Base-by-base conservation (phyloP, 1,140 invertebrate genomes). In the Diplogasteroides magnus region DNA sequence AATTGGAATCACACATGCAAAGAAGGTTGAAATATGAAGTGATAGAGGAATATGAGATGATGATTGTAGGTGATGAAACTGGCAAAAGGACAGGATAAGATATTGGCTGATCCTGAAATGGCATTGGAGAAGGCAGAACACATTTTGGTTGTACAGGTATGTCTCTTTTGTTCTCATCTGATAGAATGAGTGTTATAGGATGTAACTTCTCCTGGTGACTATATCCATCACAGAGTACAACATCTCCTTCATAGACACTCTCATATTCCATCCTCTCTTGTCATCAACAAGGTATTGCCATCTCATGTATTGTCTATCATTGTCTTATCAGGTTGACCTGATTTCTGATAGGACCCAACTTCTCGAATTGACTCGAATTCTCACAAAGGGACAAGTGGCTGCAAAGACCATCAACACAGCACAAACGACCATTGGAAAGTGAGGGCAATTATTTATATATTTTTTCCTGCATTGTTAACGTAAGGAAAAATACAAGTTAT, bases 191-290 rank as follows among this genome's bases (percentile, higher is more conserved):
- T 64, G 2, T 61, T 77, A 2, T 55, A 72, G 61, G 76, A 80
- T 62, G 71, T 64, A 15, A 79, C 74, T 23, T 37, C 69, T 19
- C 57, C 77, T 2, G 80, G 80, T 23, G 64, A 78, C 61, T 82
- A 79, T 56, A 74, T 82, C 28, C 78, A 82, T 27, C 80, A 82
- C 37, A 62, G 80, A 37, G 67, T 82, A n/a, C 65, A 83, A 2
- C 79, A 82, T 65, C 64, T 83, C 56, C 70, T 82, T 6, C 77
- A 82, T 67, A 67, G 80, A 37, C 71, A 82, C 68, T 56, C 69
- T 23, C 80, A 82, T 66, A 68, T 82, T 2, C 77, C 77, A 1
- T 61, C 73, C 27, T 71, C 65, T 48, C 64, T 82, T 14, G 79
- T 82, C 11, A 31, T 82, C 14, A 82, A 82, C 67, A 82, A 82